phyloP scores from a whole-genome alignment of 2,888 invertebrate genomes.

The Ophion obscuratus region DNA sequence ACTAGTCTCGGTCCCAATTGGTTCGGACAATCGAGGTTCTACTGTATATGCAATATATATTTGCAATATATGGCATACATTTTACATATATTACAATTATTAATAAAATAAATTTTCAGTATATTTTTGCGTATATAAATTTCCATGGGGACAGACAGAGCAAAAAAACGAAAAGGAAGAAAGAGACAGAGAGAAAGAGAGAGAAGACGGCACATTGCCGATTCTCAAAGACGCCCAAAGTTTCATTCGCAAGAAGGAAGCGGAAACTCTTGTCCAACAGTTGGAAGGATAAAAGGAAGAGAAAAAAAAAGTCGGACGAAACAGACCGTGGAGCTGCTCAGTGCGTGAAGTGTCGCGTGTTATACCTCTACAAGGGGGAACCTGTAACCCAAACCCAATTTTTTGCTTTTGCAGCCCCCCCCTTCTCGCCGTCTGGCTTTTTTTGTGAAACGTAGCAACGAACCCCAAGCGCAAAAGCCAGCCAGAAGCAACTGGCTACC shows the following conservation, averaged over 20 bases:
- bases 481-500: conserved; percentile 38
- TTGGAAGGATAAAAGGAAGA: conserved; percentile 44
- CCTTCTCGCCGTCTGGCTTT: conserved; percentile 11
- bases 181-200: conserved; percentile 5
- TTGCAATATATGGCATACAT: no score
- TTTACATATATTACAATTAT: no score
- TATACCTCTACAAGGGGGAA: conserved; percentile 46
- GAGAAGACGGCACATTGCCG: background rate
- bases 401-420: conserved; percentile 27
- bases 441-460: conserved; percentile 39
- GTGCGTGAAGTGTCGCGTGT: conserved; percentile 81
- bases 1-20: no score
- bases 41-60: no score
- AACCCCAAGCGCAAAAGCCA: conserved; percentile 37
- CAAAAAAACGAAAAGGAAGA: background rate
- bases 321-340: conserved; percentile 80
- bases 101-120: no score
- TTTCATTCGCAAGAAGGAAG: conserved; percentile 9
- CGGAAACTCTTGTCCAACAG: conserved; percentile 26
- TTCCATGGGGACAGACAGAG: no score
- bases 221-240: conserved; percentile 9
- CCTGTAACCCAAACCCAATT: conserved; percentile 73
- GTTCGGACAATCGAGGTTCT: no score
- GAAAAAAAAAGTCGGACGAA: conserved; percentile 69
- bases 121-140: no score